Conservation (phyloP, 2,888 invertebrate species). For the Metacarcinus magister region DNA sequence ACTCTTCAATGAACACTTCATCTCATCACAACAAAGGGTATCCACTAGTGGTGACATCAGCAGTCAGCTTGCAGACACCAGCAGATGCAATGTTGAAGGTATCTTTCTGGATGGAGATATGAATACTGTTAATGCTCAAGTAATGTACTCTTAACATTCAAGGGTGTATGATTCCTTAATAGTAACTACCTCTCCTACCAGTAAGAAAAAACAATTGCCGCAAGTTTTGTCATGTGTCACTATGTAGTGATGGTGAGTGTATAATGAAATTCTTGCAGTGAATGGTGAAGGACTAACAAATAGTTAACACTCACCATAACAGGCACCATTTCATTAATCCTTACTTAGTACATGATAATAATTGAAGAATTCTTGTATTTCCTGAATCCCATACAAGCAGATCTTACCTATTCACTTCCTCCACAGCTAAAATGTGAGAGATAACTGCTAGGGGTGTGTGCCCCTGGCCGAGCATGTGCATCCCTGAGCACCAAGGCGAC, state of each 20-base stretch:
- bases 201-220: background rate
- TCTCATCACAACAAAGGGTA: background rate
- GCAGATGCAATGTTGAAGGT: too few species aligned
- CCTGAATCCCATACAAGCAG: too few species aligned
- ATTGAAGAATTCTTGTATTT: too few species aligned
- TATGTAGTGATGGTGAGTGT: background rate
- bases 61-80: background rate
- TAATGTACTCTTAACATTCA: background rate
- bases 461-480: too few species aligned
- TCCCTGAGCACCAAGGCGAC: too few species aligned
- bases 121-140: background rate
- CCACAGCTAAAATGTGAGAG: too few species aligned
- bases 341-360: background rate
- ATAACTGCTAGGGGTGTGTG: too few species aligned
- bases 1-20: background rate
- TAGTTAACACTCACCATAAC: background rate
- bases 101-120: background rate
- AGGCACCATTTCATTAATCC: background rate
- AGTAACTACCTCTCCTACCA: background rate
- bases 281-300: background rate
- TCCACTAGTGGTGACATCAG: background rate
- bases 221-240: background rate
- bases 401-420: too few species aligned
- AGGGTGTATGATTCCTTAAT: background rate
- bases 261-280: background rate